phyloP scores from a whole-genome alignment of 1,140 invertebrate species.

The Pentalonia nigronervosa region DNA sequence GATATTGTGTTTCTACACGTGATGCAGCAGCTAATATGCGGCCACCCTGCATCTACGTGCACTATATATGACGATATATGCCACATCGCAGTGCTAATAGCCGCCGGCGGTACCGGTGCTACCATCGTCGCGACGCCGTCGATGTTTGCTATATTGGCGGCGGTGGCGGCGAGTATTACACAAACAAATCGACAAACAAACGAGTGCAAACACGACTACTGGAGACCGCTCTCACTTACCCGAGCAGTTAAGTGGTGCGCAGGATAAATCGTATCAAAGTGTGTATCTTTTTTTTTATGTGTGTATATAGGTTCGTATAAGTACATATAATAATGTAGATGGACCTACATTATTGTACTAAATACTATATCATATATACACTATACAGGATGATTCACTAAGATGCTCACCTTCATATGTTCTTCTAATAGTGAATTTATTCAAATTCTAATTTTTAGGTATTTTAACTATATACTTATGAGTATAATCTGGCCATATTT shows the following conservation, averaged over 20 bases:
- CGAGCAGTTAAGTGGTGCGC: neutral
- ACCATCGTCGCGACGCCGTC: neutral
- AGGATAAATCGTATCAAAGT: neutral
- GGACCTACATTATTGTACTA: too few species aligned
- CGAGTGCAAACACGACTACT: slow-evolving; percentile 30
- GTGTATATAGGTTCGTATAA: too few species aligned
- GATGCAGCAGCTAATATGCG: neutral
- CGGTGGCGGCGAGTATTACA: neutral
- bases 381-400: too few species aligned
- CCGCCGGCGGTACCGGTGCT: neutral
- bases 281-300: too few species aligned
- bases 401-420: too few species aligned
- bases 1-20: neutral
- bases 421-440: too few species aligned
- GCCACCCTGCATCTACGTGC: neutral
- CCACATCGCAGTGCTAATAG: neutral
- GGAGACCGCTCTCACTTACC: neutral
- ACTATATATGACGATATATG: too few species aligned
- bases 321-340: too few species aligned
- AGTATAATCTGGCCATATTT: neutral
- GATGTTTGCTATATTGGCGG: slow-evolving; percentile 11
- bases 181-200: slow-evolving; percentile 43
- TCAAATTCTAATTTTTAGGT: neutral
- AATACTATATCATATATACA: too few species aligned
- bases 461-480: neutral